Base-by-base conservation (phyloP, 1,140 invertebrate genomes). In the Drosophila triauraria region DNA sequence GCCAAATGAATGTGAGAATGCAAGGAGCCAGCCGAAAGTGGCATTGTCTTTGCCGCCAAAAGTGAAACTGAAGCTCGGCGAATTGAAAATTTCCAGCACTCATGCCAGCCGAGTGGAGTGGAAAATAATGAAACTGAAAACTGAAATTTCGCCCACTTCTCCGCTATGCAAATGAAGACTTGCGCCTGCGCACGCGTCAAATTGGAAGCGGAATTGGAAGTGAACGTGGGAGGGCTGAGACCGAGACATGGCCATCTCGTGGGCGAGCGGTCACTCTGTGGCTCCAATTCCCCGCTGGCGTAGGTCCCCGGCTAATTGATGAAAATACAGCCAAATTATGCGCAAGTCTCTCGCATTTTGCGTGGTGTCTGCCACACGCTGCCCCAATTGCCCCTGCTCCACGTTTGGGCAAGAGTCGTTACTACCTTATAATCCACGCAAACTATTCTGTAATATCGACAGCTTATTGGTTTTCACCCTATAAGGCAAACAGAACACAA, bases 101-200 rank as follows among this genome's bases (percentile, higher is more conserved):
- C 65, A 15, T 7, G 7, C 9, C 12, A 8, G 4, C 3, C 35
- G 10, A 27, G 46, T 65, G 42, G 51, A 72, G 69, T 48, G 67
- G 20, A 5, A 59, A 59, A 32, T 25, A 40, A 47, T 59, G 27
- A 50, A 50, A 58, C 40, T 30, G 30, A 35, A 35, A 35, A 35
- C 32, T 54, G 15, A 35, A 59, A 42, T 59, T 42, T 58, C 67
- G 67, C 67, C 69, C 65, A 72, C 69, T 68, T 56, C 20, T 40
- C 13, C n/a, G 38, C n/a, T 70, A 72, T 72, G 67, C 38, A 72
- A 72, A 71, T 71, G 44, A 50, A 59, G 54, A 40, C 65, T 57
- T 71, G 68, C 68, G 68, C 68, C 68, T 71, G 68, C 68, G 68
- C 68, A 71, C 68, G 43, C 65, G 67, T 72, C 69, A 59, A 71